Conservation (phyloP, 2,888 invertebrate species). For the Andrena dorsata region DNA sequence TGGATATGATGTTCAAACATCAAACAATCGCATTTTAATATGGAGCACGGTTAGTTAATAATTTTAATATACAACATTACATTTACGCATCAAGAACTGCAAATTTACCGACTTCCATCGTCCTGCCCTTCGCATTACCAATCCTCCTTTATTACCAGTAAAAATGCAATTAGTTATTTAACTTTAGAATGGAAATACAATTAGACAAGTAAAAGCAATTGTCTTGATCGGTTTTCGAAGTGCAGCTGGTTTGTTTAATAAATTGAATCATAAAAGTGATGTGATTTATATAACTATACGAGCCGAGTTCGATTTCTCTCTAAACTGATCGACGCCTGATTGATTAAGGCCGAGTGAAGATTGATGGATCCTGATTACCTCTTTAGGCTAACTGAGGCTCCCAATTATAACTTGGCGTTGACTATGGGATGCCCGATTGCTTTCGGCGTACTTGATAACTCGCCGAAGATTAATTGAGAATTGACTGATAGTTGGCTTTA, state of each 20-base stretch:
- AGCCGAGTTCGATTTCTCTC: not conserved
- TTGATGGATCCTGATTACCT: conserved; percentile 8
- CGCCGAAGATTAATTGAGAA: conserved; percentile 7
- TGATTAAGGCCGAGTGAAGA: conserved; percentile 5
- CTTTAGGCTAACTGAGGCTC: not conserved
- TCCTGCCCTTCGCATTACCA: too few relatives aligned
- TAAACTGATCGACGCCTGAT: conserved; percentile 1
- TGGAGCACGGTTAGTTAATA: too few relatives aligned
- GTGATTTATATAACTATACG: not conserved
- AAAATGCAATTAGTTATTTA: too few relatives aligned
- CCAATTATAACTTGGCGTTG: conserved; percentile 8
- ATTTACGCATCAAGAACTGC: too few relatives aligned
- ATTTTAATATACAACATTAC: too few relatives aligned
- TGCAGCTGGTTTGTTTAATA: not conserved
- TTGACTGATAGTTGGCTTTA: not conserved
- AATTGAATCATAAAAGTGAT: not conserved
- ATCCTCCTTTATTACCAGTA: too few relatives aligned
- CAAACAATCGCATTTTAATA: too few relatives aligned
- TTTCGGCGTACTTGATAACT: not conserved
- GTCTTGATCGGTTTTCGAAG: not conserved
- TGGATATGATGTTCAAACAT: too few relatives aligned
- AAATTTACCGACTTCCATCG: too few relatives aligned
- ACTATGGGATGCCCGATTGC: conserved; percentile 2
- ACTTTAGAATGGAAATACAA: too few relatives aligned
- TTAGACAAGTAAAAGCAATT: too few relatives aligned